Evolutionary conservation across 2,113 vertebrate genomes (phyloP).

Genomic region (zebrafish (Danio rerio)): DNA sequence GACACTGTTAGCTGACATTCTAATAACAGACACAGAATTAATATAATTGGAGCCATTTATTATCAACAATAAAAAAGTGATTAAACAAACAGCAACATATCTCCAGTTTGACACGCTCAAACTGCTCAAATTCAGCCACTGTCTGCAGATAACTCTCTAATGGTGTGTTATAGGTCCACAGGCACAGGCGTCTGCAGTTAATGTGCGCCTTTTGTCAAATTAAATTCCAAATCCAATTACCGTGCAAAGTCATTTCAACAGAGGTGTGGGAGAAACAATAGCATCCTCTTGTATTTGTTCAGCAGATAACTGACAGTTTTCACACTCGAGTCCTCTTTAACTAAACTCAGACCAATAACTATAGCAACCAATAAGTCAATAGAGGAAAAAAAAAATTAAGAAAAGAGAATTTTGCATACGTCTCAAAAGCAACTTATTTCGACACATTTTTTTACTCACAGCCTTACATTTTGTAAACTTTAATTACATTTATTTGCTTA

Average conservation of each 20-base stretch:
- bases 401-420: neutral
- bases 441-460: too few relatives aligned
- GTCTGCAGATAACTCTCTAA: constrained; percentile 66
- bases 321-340: constrained; percentile 60
- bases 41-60: neutral
- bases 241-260: constrained; percentile 63
- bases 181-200: constrained; percentile 58
- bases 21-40: neutral
- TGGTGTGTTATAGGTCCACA: constrained; percentile 54
- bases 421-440: too few relatives aligned
- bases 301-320: constrained; percentile 66
- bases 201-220: constrained; percentile 66
- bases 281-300: constrained; percentile 53
- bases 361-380: neutral
- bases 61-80: neutral
- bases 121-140: constrained; percentile 46
- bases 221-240: constrained; percentile 74
- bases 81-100: neutral
- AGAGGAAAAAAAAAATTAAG: neutral
- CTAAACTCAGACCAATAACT: neutral
- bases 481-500: too few relatives aligned
- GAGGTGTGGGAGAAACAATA: constrained; percentile 6
- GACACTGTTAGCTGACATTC: neutral
- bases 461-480: too few relatives aligned
- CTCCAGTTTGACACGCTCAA: neutral